Percentiles rank a stretch among this genome's conserved stretches.
Conservation (phyloP, 1,140 invertebrate genomes). For the Bombus confusus region DNA sequence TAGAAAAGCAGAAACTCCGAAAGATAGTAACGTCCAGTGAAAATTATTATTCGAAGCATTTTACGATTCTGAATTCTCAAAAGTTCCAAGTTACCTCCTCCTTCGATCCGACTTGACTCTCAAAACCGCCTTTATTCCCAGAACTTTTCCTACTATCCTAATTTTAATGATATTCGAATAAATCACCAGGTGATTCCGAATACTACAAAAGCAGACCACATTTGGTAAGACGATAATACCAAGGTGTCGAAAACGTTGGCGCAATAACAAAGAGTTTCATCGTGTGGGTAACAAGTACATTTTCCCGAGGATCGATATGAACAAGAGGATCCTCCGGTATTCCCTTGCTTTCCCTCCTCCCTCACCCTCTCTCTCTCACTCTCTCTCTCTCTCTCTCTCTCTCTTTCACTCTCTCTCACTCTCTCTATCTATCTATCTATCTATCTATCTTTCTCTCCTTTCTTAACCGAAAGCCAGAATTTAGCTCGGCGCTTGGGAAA, state of each 20-base stretch:
- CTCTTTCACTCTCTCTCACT: too few species aligned
- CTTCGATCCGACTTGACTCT: not conserved
- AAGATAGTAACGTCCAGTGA: too few species aligned
- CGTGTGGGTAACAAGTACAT: not conserved
- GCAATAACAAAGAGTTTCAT: not conserved
- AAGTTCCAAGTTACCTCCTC: not conserved
- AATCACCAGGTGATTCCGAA: not conserved
- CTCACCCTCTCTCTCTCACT: too few species aligned
- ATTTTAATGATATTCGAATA: not conserved
- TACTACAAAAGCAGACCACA: too few species aligned
- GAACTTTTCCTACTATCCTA: not conserved
- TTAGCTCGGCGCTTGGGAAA: constrained; percentile 17
- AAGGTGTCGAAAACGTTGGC: not conserved
- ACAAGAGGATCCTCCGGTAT: too few species aligned
- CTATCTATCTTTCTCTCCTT: not conserved
- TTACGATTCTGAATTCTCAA: not conserved
- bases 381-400: too few species aligned
- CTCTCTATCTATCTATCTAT: too few species aligned
- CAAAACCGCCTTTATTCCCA: not conserved
- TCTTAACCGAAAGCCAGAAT: constrained; percentile 5
- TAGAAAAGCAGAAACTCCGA: not conserved
- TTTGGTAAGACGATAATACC: not conserved
- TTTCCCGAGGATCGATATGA: not conserved
- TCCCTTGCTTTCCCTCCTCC: too few species aligned
- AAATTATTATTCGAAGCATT: not conserved